Conservation (phyloP, 2,888 invertebrate genomes). For the Oxyscelio sp. region DNA sequence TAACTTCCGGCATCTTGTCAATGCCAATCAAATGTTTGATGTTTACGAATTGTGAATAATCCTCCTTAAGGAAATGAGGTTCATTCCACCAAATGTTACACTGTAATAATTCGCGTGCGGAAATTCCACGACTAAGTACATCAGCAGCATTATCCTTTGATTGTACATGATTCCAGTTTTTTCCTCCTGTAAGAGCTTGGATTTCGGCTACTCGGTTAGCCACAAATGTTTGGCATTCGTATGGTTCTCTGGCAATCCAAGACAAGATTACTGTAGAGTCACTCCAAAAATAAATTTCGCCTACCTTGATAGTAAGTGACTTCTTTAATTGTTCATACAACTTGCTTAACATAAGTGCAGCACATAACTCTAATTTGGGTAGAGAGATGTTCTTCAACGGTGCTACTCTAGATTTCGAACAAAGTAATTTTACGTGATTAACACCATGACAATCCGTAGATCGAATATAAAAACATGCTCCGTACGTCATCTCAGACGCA, state of each 20-base stretch:
- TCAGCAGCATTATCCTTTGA: constrained; percentile 47
- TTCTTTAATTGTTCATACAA: too few relatives aligned
- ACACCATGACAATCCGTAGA: constrained; percentile 1
- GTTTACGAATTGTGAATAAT: not conserved
- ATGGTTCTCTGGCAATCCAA: too few relatives aligned
- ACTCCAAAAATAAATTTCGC: too few relatives aligned
- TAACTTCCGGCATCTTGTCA: constrained; percentile 6
- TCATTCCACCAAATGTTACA: constrained; percentile 36
- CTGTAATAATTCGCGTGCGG: not conserved
- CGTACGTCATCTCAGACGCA: constrained; percentile 25
- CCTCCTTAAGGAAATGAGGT: constrained; percentile 2
- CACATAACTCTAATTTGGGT: too few relatives aligned
- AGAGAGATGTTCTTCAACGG: too few relatives aligned
- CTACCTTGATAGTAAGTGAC: too few relatives aligned
- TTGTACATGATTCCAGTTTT: constrained; percentile 33
- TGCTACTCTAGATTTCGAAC: constrained; percentile 15
- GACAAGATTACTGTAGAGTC: too few relatives aligned
- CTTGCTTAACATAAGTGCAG: too few relatives aligned
- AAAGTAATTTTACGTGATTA: not conserved
- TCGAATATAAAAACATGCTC: constrained; percentile 19
- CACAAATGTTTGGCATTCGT: too few relatives aligned
- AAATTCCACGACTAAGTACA: constrained; percentile 21
- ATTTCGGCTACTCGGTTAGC: too few relatives aligned
- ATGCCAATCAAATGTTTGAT: not conserved
- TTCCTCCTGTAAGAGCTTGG: not conserved